These are phyloP conservation scores for Heliconius cydno DNA, from an alignment of 2,888 invertebrate genomes.

Conservation along the genomic window DNA sequence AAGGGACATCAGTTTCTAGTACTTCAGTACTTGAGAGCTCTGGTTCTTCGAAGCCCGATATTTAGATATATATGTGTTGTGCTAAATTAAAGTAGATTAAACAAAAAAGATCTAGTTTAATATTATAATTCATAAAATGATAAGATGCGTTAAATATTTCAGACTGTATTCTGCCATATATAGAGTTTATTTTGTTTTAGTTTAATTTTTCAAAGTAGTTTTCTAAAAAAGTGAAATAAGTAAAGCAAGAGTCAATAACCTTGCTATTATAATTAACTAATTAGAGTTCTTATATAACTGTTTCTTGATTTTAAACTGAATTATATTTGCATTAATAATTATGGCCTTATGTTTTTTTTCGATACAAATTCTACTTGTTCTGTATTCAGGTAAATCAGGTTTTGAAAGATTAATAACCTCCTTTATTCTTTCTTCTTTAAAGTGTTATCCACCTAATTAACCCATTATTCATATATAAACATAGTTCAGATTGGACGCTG, in stretches of 20 bases:
- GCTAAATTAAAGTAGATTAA: neutral
- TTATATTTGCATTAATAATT: conserved; percentile 9
- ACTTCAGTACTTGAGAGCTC: neutral
- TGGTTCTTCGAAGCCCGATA: conserved; percentile 19
- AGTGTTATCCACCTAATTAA: neutral
- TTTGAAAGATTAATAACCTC: conserved; percentile 17
- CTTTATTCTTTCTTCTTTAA: neutral
- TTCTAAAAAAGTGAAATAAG: conserved; percentile 5
- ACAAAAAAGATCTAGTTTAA: conserved; percentile 18
- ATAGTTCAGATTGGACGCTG: neutral
- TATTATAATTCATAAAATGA: conserved; percentile 4
- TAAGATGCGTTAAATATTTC: neutral
- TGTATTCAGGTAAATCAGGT: conserved; percentile 16
- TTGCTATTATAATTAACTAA: neutral
- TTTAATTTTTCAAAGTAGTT: neutral
- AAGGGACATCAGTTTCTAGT: conserved; percentile 29
- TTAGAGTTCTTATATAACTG: conserved; percentile 19
- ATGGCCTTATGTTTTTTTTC: neutral
- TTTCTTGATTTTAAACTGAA: conserved; percentile 9
- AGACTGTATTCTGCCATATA: neutral
- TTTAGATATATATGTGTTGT: neutral
- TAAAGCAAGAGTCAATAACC: conserved; percentile 13
- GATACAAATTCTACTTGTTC: neutral
- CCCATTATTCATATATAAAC: neutral
- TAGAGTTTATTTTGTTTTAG: neutral